These are phyloP conservation scores for Rhopalosiphum padi DNA, from an alignment of 1,140 invertebrate genomes.

Conservation along the genomic window DNA sequence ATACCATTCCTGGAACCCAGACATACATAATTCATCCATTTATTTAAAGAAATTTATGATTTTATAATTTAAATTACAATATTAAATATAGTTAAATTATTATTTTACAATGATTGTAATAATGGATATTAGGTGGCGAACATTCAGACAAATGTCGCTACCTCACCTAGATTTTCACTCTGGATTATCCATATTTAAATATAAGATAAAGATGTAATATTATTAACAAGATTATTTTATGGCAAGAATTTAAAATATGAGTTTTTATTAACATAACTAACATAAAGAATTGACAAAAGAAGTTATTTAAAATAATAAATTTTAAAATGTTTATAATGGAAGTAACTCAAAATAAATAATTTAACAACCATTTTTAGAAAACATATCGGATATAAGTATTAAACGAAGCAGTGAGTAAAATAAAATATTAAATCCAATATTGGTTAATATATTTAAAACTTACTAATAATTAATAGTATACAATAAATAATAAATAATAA, in stretches of 20 bases:
- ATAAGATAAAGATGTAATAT: no score
- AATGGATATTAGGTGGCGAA: no score
- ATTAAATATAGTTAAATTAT: no score
- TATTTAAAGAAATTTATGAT: no score
- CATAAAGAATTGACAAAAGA: conserved; percentile 8
- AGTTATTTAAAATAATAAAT: conserved; percentile 34
- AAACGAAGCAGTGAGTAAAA: conserved; percentile 19
- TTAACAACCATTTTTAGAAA: conserved; percentile 41
- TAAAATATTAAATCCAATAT: background rate
- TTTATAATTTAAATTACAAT: no score
- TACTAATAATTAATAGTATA: background rate
- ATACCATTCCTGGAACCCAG: no score
- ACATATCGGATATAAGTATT: background rate
- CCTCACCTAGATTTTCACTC: no score
- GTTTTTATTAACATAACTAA: background rate
- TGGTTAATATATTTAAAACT: background rate
- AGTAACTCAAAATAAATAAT: conserved; percentile 12
- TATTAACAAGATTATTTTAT: background rate
- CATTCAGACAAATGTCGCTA: no score
- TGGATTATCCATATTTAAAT: no score
- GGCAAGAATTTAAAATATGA: background rate
- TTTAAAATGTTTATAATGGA: conserved; percentile 30
- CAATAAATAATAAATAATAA: no score
- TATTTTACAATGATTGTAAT: no score
- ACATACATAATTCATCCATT: no score